phyloP scores from a whole-genome alignment of 2,888 invertebrate genomes.

The Drosophila niveifrons region DNA sequence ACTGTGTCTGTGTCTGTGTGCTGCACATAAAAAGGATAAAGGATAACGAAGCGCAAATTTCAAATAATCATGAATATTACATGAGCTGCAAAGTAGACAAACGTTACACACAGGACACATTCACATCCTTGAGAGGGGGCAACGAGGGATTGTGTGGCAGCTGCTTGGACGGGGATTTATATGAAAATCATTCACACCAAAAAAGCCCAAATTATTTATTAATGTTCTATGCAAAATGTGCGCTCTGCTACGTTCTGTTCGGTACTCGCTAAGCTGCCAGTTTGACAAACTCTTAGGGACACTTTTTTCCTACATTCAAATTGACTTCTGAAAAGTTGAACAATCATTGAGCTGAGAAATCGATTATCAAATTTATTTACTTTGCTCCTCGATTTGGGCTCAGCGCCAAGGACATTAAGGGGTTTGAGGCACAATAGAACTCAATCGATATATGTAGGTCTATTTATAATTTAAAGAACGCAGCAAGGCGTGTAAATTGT shows the following conservation, averaged over 20 bases:
- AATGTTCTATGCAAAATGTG: conserved; percentile 67
- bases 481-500: neutral
- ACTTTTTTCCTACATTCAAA: conserved; percentile 39
- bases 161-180: conserved; percentile 60
- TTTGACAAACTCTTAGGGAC: conserved; percentile 42
- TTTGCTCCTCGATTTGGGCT: conserved; percentile 14
- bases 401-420: conserved; percentile 12
- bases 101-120: conserved; percentile 57
- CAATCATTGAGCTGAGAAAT: conserved; percentile 43
- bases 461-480: conserved; percentile 18
- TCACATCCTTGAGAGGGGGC: neutral
- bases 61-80: conserved; percentile 82
- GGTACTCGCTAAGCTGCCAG: conserved; percentile 15
- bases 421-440: conserved; percentile 10
- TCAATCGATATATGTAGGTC: conserved; percentile 1
- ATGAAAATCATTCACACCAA: conserved; percentile 76
- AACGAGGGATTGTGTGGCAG: neutral
- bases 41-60: conserved; percentile 81
- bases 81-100: conserved; percentile 79
- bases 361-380: conserved; percentile 46
- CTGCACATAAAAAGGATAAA: conserved; percentile 72
- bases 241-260: neutral
- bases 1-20: conserved; percentile 18
- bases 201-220: conserved; percentile 73
- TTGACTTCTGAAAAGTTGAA: conserved; percentile 31